phyloP scores from a whole-genome alignment of 1,140 invertebrate species.

The Eupristina koningsbergeri region DNA sequence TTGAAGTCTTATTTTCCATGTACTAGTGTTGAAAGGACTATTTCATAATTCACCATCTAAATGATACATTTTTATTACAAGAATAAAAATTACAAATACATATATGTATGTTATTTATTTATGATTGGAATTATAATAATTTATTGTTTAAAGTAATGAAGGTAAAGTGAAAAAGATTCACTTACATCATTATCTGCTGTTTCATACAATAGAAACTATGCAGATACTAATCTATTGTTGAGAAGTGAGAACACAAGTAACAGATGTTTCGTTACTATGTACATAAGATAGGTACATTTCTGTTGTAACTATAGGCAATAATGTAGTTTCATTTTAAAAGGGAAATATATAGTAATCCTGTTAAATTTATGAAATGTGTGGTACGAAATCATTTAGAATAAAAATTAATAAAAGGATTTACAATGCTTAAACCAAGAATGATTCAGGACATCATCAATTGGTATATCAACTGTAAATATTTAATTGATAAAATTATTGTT shows the following conservation, averaged over 20 bases:
- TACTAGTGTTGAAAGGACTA: not conserved
- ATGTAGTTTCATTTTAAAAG: conserved; percentile 13
- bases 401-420: not conserved
- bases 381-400: conserved; percentile 5
- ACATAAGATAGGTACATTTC: not conserved
- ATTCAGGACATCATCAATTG: too few relatives aligned
- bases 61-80: not conserved
- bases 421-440: not conserved
- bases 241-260: conserved; percentile 18
- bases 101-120: not conserved
- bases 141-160: not conserved
- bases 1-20: not conserved
- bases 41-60: not conserved
- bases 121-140: not conserved
- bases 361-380: conserved; percentile 30
- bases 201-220: conserved; percentile 20
- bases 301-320: conserved; percentile 22
- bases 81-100: not conserved
- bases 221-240: conserved; percentile 37
- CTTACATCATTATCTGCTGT: conserved; percentile 5
- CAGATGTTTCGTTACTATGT: conserved; percentile 34
- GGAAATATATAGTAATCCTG: conserved; percentile 1
- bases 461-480: not conserved
- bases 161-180: not conserved
- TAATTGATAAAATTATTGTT: not conserved